A percentile compares a stretch with the other conserved stretches of the same genome.
Evolutionary conservation across 2,113 vertebrate species (phyloP).

Genomic region (Phylloscopus trochilus): DNA sequence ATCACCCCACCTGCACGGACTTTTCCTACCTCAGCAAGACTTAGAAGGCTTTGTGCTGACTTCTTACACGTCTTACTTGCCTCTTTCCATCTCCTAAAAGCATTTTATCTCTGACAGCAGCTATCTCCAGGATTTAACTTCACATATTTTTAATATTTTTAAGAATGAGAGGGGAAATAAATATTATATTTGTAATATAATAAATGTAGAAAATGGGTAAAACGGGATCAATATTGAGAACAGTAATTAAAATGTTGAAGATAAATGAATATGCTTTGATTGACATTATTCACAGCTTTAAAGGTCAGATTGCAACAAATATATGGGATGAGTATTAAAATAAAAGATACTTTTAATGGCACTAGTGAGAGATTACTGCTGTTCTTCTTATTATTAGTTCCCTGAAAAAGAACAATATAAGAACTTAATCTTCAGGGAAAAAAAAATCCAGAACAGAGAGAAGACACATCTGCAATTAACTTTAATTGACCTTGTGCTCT

Average conservation of each 20-base stretch:
- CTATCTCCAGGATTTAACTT: neutral
- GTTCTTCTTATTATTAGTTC: neutral
- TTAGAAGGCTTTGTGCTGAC: neutral
- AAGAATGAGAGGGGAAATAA: neutral
- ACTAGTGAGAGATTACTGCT: neutral
- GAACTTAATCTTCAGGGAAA: neutral
- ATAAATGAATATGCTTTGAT: neutral
- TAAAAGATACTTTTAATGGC: neutral
- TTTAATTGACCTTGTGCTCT: neutral
- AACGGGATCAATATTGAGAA: neutral
- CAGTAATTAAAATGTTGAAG: neutral
- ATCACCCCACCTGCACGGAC: neutral
- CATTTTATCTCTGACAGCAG: neutral
- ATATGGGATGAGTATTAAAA: neutral
- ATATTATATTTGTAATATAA: neutral
- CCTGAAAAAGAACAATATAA: neutral
- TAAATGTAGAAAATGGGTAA: neutral
- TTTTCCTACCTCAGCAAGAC: neutral
- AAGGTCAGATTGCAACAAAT: neutral
- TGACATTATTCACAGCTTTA: neutral
- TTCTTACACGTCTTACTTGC: neutral
- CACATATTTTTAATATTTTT: neutral
- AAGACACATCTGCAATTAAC: neutral
- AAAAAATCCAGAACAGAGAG: neutral
- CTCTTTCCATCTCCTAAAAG: neutral